Evolutionary conservation across 2,113 vertebrate genomes (phyloP), one percentile per base, ranked within the genome.

Genomic region (Apteryx mantelli): DNA sequence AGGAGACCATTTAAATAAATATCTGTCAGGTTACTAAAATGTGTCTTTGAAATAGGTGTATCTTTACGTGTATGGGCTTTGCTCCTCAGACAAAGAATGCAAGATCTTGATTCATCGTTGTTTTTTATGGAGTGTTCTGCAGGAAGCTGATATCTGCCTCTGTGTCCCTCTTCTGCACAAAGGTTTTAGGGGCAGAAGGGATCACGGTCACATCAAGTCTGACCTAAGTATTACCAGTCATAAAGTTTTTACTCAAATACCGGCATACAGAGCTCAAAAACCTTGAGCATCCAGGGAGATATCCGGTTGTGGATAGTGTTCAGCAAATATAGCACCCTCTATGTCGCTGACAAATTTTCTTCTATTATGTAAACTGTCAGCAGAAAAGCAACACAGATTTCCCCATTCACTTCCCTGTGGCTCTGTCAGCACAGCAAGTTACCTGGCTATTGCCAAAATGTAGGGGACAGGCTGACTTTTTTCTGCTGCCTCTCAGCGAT

Each of bases 141-240:
- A 20, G 38, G n/a, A 82, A 13, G 38, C 17, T 13, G 69, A 36
- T 2, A 40, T 8, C 3, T 7, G 11, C 25, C 11, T 42, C 5
- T 50, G 48, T 50, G 19, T 21, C 60, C 2, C 8, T 68, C 55
- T 48, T 61, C n/a, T 7, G 17, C 8, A 26, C 13, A 28, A 5
- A 44, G 3, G 5, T 61, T 88, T 82, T 80, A 65, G 18, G 5
- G 65, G 14, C 13, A 53, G 11, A 77, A 9, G 11, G 30, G 2
- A 61, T 34, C 34, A 52, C 1, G 50, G 18, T 20, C 28, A 36
- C 5, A 56, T 38, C 30, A 28, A 40, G 7, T 28, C 6, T 56
- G 4, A 50, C 36, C 6, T 30, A 80, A 70, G 8, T 13, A 40
- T 3, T 46, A 13, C 4, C 0, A 0, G 85, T 9, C 4, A 38